A percentile compares a stretch with the other conserved stretches of the same genome.
Evolutionary conservation across 2,113 vertebrate species (phyloP).

Genomic region (Tychaedon coryphoeus): DNA sequence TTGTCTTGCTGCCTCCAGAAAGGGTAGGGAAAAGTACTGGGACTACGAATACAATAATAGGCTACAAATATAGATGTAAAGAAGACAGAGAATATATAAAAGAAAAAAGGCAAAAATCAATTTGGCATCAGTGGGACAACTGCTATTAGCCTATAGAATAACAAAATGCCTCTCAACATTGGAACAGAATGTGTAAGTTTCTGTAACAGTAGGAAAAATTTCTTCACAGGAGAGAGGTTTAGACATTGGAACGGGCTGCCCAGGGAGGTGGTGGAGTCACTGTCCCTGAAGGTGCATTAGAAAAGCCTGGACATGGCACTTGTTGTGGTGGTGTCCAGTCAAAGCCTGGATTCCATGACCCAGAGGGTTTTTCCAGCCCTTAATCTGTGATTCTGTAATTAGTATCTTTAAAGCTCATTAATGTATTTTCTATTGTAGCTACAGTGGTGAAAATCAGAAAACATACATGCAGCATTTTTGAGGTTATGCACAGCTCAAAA

Average conservation of each 20-base stretch:
- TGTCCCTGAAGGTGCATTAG: not conserved
- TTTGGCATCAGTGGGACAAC: not conserved
- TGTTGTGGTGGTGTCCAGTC: not conserved
- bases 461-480: not conserved
- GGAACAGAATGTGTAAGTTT: not conserved
- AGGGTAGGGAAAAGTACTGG: not conserved
- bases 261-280: not conserved
- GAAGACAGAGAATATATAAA: not conserved
- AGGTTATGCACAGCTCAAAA: not conserved
- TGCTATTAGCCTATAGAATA: not conserved
- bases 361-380: not conserved
- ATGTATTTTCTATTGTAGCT: not conserved
- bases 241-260: rapidly evolving
- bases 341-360: not conserved
- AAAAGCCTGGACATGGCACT: not conserved
- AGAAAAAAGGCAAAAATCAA: not conserved
- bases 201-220: not conserved
- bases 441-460: not conserved
- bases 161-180: not conserved
- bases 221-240: not conserved
- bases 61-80: not conserved
- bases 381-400: not conserved
- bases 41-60: not conserved
- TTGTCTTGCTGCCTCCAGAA: not conserved
- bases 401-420: not conserved